Evolutionary conservation across 64 coral and sea anemone genomes (phyloP), one percentile per base, ranked within the genome.

Genomic region (Montipora cactus): DNA sequence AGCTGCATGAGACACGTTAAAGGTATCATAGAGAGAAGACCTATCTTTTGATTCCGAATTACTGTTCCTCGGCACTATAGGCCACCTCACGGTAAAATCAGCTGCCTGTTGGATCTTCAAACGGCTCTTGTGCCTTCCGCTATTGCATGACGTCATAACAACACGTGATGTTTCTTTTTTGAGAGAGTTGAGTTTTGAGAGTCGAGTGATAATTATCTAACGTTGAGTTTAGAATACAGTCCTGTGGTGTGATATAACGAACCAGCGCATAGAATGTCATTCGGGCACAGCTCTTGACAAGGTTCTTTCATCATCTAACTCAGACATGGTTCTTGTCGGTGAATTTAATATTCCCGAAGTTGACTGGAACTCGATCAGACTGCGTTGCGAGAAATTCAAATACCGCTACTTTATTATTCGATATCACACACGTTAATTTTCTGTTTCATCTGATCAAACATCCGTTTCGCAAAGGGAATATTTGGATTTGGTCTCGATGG

Each of bases 361-460:
- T 10, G 69, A 86, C 82, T 86, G 82, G 82, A 76, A 44, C 0
- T 66, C 70, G 7, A 28, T 28, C 28, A 28, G 50, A 19, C 3
- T 59, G 57, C 19, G 28, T 75, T 5, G 19, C 87, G 9, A 25
- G 20, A 5, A 73, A 62, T 59, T 79, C 75, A 6, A 55, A 86
- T 57, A 71, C 72, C 75, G 58, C 85, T 57, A 68, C 47, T 47
- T 28, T 93, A 8, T 64, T 87, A 69, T 44, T 22, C 83, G 52
- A 95, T 58, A 18, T 84, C 15, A 84, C 75, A 21, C 68, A 92
- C 73, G 55, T 84, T 16, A 92, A 77, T 47, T 92, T 92, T 18
- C 66, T 92, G 16, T 74, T 48, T 86, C 52, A 55, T 0, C 52
- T 55, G 28, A 78, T 67, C 7, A 45, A 76, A 10, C 8, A 76